Conservation (phyloP, 2,113 vertebrate species). For the Microtus montanus region DNA sequence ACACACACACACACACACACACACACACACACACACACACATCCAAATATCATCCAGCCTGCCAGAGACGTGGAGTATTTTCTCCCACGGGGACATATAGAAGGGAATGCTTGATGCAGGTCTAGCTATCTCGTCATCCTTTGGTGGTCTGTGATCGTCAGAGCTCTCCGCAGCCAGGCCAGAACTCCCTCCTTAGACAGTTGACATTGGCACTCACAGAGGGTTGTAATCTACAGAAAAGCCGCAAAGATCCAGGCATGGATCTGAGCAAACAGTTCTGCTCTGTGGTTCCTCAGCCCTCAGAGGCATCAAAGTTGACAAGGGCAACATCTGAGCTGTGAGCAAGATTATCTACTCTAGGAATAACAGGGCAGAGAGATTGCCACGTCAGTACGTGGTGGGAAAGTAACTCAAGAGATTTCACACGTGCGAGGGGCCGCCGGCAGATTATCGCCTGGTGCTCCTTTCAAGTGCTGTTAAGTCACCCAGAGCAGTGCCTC, state of each 20-base stretch:
- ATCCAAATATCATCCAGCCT: not conserved
- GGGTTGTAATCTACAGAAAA: not conserved
- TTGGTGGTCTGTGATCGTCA: not conserved
- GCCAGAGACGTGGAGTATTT: not conserved
- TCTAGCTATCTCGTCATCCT: not conserved
- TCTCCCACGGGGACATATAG: rapidly evolving
- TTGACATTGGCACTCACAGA: not conserved
- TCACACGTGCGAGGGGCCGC: rapidly evolving
- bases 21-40: not conserved
- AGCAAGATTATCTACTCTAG: not conserved
- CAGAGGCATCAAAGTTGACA: rapidly evolving
- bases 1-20: not conserved
- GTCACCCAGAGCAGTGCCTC: rapidly evolving
- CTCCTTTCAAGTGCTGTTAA: not conserved
- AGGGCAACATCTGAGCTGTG: rapidly evolving
- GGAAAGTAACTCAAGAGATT: not conserved
- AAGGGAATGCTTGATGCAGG: not conserved
- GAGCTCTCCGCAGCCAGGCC: not conserved
- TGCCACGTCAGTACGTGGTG: not conserved
- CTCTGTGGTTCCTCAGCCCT: not conserved
- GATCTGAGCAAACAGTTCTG: not conserved
- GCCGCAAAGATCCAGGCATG: not conserved
- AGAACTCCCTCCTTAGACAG: rapidly evolving
- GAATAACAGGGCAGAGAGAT: not conserved
- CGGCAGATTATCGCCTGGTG: rapidly evolving